Evolutionary conservation across 2,113 vertebrate genomes (phyloP).

Genomic region (Malurus elegans): DNA sequence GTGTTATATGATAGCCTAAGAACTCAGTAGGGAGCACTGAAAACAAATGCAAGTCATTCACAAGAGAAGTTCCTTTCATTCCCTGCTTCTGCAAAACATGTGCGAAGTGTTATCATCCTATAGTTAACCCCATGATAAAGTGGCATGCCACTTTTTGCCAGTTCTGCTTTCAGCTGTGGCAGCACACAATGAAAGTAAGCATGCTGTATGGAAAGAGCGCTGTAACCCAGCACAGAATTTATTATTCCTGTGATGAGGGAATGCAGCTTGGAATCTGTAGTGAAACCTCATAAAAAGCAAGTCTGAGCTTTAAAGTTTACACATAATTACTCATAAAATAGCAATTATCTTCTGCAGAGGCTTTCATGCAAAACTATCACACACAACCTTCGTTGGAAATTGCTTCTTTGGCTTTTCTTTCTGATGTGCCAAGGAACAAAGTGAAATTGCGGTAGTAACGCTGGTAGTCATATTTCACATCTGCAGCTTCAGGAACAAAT

Average conservation of each 20-base stretch:
- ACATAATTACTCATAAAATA: slow-evolving; percentile 16
- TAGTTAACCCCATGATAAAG: background rate
- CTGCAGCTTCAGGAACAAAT: background rate
- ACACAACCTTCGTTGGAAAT: background rate
- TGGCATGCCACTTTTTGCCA: background rate
- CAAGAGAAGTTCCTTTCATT: background rate
- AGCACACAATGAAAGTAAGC: background rate
- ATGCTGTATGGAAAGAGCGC: background rate
- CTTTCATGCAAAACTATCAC: background rate
- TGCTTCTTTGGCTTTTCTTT: background rate
- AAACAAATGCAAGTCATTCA: background rate
- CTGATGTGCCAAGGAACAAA: background rate
- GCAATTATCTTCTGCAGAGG: background rate
- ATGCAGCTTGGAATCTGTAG: slow-evolving; percentile 5
- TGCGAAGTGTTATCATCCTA: background rate
- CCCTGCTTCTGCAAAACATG: background rate
- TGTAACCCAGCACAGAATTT: background rate
- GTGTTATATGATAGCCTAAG: background rate
- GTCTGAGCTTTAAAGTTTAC: background rate
- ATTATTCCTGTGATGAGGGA: background rate
- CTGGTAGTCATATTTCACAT: background rate
- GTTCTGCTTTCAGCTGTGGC: background rate
- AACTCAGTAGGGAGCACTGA: background rate
- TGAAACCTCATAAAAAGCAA: slow-evolving; percentile 38
- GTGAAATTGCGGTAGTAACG: background rate